Evolutionary conservation across 2,888 invertebrate species (phyloP), one percentile per base, ranked within the genome.

Genomic region (Tiphia femorata): DNA sequence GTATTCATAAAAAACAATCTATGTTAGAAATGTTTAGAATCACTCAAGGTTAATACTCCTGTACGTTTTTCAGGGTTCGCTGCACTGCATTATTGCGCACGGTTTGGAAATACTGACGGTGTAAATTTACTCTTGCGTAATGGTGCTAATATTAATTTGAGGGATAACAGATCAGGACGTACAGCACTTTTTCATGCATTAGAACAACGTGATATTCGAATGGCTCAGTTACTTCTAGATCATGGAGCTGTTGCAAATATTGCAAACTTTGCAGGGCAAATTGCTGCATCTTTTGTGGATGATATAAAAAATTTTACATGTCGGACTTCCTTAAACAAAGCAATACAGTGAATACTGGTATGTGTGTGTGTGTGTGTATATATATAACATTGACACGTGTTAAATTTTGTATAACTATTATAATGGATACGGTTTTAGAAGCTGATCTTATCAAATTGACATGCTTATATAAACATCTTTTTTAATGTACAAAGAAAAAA

Each of bases 131-230:
- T 83, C 6, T 6, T 79, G 17, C n/a, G 43, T 17, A 62, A 62
- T 2, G 76, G 74, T 2, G 78, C 74, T 0, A 62, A 78, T 23
- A 48, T 79, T 3, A 77, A 83, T 66, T 37, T 78, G 2, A 69
- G 59, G 5, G 82, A 83, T 35, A 61, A 58, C 14, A 77, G 72
- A 57, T 80, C 80, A 0, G 82, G 82, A 12, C 70, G 76, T 56
- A 81, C 82, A 0, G 50, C 82, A 4, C 58, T 82, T 2, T 82
- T 83, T 61, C 75, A 78, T 42, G 80, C 82, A 1, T 21, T 82
- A 1, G 80, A 82, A 50, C 73, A 76, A 42, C 47, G 64, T 8
- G 54, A 72, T 7, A 41, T 62, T 10, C 29, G 55, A 0, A 19
- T 77, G 1, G 75, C 72, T 0, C 62, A 64, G 21, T 33, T 58